Evolutionary conservation across 2,113 vertebrate species (phyloP).

Genomic region (Panthera tigris): DNA sequence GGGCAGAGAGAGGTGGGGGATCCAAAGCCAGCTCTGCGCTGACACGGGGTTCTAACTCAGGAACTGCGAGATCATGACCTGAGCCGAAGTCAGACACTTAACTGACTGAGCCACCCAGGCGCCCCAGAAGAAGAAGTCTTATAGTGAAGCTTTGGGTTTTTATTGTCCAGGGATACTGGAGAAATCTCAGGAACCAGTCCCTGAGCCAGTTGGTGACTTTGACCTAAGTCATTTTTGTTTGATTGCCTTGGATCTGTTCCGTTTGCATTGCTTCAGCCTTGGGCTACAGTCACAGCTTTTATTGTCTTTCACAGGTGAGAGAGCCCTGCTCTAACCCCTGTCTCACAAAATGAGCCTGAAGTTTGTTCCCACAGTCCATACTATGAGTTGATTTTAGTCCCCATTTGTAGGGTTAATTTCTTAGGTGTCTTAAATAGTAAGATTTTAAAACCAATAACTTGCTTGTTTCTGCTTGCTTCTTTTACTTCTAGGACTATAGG

Average conservation of each 20-base stretch:
- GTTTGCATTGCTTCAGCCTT: not conserved
- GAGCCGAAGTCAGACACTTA: no score
- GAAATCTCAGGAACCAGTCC: not conserved
- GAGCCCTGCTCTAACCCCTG: not conserved
- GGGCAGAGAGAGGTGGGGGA: no score
- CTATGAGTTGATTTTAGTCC: not conserved
- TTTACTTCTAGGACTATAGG: not conserved
- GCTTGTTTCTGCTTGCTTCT: not conserved
- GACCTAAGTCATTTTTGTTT: not conserved
- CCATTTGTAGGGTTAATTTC: not conserved
- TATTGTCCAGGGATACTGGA: not conserved
- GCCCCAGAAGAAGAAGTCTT: not conserved
- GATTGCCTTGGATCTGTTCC: not conserved
- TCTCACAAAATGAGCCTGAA: not conserved
- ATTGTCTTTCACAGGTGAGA: not conserved
- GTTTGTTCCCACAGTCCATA: not conserved
- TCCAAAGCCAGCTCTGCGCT: no score
- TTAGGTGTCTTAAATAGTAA: not conserved
- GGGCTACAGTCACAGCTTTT: not conserved
- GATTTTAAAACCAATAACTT: constrained; percentile 20
- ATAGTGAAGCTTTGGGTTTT: not conserved
- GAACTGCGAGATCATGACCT: no score
- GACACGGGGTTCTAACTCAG: no score
- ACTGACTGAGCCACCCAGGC: no score
- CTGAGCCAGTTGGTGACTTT: not conserved